Conservation (phyloP, 2,797 vertebrate genomes). For the Sebastes flavidus region DNA sequence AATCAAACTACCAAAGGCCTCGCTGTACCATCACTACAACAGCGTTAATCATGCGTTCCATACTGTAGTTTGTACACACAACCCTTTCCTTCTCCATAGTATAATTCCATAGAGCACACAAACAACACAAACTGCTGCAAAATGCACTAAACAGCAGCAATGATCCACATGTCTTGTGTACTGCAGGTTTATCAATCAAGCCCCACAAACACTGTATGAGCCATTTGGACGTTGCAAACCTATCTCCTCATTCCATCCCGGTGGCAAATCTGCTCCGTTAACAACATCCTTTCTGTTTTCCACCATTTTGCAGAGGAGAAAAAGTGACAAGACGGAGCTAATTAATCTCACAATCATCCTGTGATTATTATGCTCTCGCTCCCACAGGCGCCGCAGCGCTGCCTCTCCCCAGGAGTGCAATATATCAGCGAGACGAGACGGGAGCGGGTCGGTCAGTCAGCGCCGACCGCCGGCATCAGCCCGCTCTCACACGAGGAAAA, state of each 20-base stretch:
- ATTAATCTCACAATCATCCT: conserved; percentile 83
- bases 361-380: conserved; percentile 78
- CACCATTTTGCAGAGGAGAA: conserved; percentile 52
- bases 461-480: conserved; percentile 22
- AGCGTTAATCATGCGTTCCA: not conserved
- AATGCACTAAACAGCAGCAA: not conserved
- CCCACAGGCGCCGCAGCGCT: conserved; percentile 46
- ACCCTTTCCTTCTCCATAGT: not conserved
- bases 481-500: conserved; percentile 44
- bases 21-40: not conserved
- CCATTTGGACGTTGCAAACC: conserved; percentile 48
- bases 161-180: not conserved
- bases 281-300: conserved; percentile 54
- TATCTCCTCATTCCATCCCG: conserved; percentile 10
- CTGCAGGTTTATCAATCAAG: not conserved
- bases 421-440: conserved; percentile 71
- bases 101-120: not conserved
- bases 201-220: not conserved
- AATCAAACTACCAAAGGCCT: not conserved
- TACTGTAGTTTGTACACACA: not conserved
- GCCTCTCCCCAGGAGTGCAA: conserved; percentile 72
- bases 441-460: conserved; percentile 63
- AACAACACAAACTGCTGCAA: not conserved
- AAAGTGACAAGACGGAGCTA: conserved; percentile 73
- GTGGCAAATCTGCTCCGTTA: conserved; percentile 45